Percentiles rank a stretch among this genome's conserved stretches.
Conservation (phyloP, 2,888 invertebrate genomes). For the Andrena bicolor region DNA sequence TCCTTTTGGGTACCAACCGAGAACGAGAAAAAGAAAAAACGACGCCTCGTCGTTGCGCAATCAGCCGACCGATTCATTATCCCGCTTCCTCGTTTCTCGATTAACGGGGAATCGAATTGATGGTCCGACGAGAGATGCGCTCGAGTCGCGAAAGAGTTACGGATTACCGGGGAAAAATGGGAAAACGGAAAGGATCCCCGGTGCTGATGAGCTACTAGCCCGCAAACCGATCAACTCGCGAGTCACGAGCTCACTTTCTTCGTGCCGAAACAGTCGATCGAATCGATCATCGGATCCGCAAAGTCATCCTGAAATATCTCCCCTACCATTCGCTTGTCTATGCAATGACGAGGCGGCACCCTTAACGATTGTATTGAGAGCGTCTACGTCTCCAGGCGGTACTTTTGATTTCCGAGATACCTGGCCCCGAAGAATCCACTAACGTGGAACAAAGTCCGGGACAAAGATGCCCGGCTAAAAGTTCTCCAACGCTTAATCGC, state of each 20-base stretch:
- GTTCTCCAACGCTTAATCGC: background rate
- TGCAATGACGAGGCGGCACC: constrained; percentile 69
- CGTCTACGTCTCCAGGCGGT: constrained; percentile 63
- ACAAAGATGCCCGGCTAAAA: background rate
- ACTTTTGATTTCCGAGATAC: constrained; percentile 62
- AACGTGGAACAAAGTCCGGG: constrained; percentile 5
- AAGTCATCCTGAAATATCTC: constrained; percentile 69
- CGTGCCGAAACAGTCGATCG: constrained; percentile 46
- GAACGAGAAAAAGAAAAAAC: constrained; percentile 5
- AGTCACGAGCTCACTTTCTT: constrained; percentile 32
- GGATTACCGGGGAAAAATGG: background rate
- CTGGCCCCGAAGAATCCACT: constrained; percentile 13
- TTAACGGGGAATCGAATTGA: constrained; percentile 10
- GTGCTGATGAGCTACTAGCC: constrained; percentile 2
- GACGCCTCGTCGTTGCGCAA: background rate
- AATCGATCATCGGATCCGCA: constrained; percentile 65
- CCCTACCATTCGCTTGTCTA: constrained; percentile 9
- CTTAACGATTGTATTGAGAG: constrained; percentile 54
- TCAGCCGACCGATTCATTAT: background rate
- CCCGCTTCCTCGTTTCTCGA: background rate
- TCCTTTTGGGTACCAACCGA: background rate
- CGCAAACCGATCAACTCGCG: constrained; percentile 29
- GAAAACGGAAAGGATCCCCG: too few relatives aligned
- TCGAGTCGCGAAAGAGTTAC: background rate
- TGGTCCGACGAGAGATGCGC: too few relatives aligned